Base-by-base conservation (phyloP, 2,113 vertebrate species). In the Pimephales promelas region DNA sequence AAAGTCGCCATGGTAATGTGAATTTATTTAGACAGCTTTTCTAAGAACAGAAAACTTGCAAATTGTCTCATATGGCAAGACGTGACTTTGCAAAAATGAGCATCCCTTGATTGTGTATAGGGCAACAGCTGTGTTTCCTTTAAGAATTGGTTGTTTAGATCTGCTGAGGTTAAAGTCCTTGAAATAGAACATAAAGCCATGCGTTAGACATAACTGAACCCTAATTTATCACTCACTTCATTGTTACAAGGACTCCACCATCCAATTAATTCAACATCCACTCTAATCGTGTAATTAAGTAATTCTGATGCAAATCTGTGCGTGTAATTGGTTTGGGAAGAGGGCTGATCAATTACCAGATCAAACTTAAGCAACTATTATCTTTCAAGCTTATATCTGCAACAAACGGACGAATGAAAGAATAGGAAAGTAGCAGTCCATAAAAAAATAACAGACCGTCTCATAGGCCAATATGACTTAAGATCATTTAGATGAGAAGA, bases 231-330 rank as follows among this genome's bases (percentile, higher is more conserved):
- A 79, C 83, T 83, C 64, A 77, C 82, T 81, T 84, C 36, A 78
- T 88, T 89, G 84, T 86, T 86, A 36, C 76, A 72, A 82, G 79
- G 56, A 70, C 79, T 87, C 64, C 82, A 81, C 80, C 49, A 82
- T 79, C 71, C 86, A 89, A 89, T 89, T 86, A 89, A 83, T 64
- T 54, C 47, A 82, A 84, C 52, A 85, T 66, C 86, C 82, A 81
- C 80, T 85, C 77, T 86, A 40, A 86, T 87, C 83, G 88, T 85
- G 86, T 86, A 80, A 85, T 89, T 85, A 84, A 78, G 71, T 85
- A 82, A 86, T 86, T 87, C 64, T 62, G 77, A 81, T 88, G 83
- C 86, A 87, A 88, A 89, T 89, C 85, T 86, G 56, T 49, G 79
- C 52, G 70, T 26, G 57, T 84, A 87, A 83, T 87, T 84, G 86